Conservation (phyloP, 2,797 vertebrate species). For the Scyliorhinus canicula region DNA sequence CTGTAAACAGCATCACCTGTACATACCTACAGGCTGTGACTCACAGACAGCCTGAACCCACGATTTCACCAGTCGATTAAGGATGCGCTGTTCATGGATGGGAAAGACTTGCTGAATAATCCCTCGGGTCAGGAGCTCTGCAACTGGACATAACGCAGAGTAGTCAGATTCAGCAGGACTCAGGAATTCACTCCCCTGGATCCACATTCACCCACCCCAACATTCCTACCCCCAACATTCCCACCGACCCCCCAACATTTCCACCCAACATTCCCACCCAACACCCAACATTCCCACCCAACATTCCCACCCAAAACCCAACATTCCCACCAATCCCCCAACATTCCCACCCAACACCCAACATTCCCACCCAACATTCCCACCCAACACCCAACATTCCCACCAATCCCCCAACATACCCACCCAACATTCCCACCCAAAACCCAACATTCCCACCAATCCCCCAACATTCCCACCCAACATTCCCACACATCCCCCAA, state of each 20-base stretch:
- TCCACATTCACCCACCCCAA: neutral
- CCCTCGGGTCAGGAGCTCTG: slow-evolving; percentile 80
- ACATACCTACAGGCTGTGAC: slow-evolving; percentile 80
- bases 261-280: no score
- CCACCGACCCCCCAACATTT: no score
- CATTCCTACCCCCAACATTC: neutral
- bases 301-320: neutral
- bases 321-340: no score
- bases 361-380: no score
- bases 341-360: no score
- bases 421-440: neutral
- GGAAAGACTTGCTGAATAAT: slow-evolving; percentile 94
- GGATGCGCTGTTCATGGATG: slow-evolving; percentile 86
- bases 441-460: neutral
- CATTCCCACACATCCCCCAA: no score
- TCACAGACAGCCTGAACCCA: slow-evolving; percentile 96
- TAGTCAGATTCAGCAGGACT: neutral
- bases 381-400: no score
- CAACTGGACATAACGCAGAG: slow-evolving; percentile 60
- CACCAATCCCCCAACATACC: neutral
- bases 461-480: no score
- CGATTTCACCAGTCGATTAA: slow-evolving; percentile 88
- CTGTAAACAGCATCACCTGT: no score
- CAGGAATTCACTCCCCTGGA: no score
- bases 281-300: no score